These are phyloP conservation scores for Candidula unifasciata DNA, from an alignment of 2,888 invertebrate species.

Conservation along the genomic window DNA sequence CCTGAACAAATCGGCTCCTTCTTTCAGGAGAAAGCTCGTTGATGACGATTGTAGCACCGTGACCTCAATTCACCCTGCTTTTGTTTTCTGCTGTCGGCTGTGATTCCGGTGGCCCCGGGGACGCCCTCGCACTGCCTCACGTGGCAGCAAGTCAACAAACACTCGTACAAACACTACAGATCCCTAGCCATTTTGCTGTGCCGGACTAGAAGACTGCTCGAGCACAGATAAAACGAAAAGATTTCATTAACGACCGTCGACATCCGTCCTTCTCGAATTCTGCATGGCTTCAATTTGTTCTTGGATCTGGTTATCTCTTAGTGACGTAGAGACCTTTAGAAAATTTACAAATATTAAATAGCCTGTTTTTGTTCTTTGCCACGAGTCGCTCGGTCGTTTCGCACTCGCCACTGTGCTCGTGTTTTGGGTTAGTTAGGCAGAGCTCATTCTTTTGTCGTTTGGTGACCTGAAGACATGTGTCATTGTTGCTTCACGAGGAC, in stretches of 20 bases:
- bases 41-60: slow-evolving; percentile 32
- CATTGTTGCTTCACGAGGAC: slow-evolving; percentile 3
- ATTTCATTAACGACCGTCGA: slow-evolving; percentile 6
- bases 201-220: slow-evolving; percentile 11
- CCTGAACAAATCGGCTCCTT: slow-evolving; percentile 16
- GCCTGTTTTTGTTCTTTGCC: background rate
- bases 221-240: slow-evolving; percentile 29
- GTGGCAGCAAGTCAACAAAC: slow-evolving; percentile 37
- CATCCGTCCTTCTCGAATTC: slow-evolving; percentile 20
- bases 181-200: slow-evolving; percentile 25
- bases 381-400: slow-evolving; percentile 12
- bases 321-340: background rate
- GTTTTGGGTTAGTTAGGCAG: background rate
- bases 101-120: slow-evolving; percentile 14
- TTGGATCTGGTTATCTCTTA: background rate
- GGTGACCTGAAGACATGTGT: slow-evolving; percentile 42
- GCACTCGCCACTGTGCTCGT: slow-evolving; percentile 10
- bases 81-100: slow-evolving; percentile 27
- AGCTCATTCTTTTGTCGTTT: slow-evolving; percentile 18
- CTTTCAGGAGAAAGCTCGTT: slow-evolving; percentile 12
- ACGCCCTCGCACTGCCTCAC: slow-evolving; percentile 32
- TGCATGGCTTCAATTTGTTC: slow-evolving; percentile 29
- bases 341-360: slow-evolving; percentile 4
- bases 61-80: slow-evolving; percentile 20
- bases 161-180: slow-evolving; percentile 27